A percentile compares a stretch with the other conserved stretches of the same genome.
Conservation (phyloP, 1,140 invertebrate species). For the Leptinotarsa texana region DNA sequence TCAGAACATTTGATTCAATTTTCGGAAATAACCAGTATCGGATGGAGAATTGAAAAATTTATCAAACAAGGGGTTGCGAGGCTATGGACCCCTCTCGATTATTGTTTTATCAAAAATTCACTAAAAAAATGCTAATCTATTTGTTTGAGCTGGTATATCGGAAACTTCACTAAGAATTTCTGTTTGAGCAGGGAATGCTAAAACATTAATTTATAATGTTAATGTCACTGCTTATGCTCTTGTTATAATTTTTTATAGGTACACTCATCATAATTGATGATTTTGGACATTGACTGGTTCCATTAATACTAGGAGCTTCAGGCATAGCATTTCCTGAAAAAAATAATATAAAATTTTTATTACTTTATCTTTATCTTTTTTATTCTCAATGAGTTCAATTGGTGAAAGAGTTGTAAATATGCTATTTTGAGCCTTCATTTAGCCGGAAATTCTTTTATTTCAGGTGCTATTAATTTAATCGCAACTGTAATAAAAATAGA, state of each 20-base stretch:
- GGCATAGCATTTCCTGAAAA: constrained; percentile 78
- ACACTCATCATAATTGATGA: constrained; percentile 78
- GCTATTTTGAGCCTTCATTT: constrained; percentile 71
- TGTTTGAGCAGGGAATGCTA: constrained; percentile 58
- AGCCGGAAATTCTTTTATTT: constrained; percentile 69
- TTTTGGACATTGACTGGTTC: constrained; percentile 78
- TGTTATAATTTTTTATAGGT: constrained; percentile 80
- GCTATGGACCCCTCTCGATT: too few species aligned
- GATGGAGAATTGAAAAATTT: too few species aligned
- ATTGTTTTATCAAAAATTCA: too few species aligned
- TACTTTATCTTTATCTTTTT: constrained; percentile 66
- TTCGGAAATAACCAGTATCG: too few species aligned
- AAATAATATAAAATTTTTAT: constrained; percentile 81
- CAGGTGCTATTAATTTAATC: constrained; percentile 70
- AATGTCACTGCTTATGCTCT: constrained; percentile 75
- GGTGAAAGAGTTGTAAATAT: constrained; percentile 69
- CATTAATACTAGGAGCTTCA: constrained; percentile 69
- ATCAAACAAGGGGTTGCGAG: too few species aligned
- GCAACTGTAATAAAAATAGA: constrained; percentile 61
- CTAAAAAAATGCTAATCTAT: too few species aligned
- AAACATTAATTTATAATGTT: constrained; percentile 69
- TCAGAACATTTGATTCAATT: too few species aligned
- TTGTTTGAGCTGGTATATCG: constrained; percentile 67
- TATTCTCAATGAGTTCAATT: constrained; percentile 61
- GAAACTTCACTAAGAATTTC: constrained; percentile 66